Conservation (phyloP, 2,797 vertebrate genomes). For the Tinamus major region DNA sequence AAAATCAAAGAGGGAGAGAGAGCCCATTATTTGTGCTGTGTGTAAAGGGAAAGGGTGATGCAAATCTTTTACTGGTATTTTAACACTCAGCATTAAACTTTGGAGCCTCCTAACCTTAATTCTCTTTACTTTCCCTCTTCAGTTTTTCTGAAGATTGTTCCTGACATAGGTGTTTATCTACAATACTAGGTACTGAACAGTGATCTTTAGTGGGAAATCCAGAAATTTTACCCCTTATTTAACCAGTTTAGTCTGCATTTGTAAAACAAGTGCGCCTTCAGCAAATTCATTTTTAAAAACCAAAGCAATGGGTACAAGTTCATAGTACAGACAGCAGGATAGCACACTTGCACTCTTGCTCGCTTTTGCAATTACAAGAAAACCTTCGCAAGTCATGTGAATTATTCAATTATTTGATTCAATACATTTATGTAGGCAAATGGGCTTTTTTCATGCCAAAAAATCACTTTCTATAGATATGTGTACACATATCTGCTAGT, state of each 20-base stretch:
- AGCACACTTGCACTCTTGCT: background rate
- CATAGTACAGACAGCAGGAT: background rate
- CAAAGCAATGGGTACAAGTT: background rate
- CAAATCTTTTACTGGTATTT: background rate
- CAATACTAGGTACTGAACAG: background rate
- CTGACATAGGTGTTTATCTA: background rate
- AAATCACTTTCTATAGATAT: background rate
- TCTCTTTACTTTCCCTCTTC: background rate
- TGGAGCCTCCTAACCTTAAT: background rate
- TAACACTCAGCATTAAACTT: background rate
- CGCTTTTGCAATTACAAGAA: background rate
- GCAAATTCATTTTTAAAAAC: background rate
- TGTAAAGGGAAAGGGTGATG: background rate
- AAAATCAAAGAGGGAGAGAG: background rate
- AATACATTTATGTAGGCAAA: background rate
- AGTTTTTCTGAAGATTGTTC: background rate
- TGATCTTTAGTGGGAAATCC: background rate
- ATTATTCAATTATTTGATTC: background rate
- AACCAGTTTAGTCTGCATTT: background rate
- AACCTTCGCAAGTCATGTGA: background rate
- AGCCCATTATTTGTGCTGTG: background rate
- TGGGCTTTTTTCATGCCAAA: background rate
- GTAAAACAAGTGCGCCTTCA: background rate
- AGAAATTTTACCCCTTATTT: background rate
- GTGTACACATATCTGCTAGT: background rate